These are phyloP conservation scores for Peromyscus aztecus DNA, from an alignment of 2,797 vertebrate genomes.

Conservation along the genomic window DNA sequence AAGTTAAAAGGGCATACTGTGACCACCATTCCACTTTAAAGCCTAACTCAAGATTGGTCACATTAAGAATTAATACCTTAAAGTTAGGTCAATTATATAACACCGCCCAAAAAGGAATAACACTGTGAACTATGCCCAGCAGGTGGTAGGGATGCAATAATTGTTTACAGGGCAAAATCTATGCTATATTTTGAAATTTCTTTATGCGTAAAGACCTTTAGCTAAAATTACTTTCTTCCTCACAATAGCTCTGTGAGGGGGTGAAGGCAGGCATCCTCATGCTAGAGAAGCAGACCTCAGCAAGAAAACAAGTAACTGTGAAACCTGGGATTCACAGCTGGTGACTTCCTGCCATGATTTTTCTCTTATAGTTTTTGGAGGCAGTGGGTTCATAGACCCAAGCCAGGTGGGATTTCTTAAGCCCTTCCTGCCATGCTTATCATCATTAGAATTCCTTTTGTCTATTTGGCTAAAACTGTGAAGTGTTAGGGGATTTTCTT, in stretches of 20 bases:
- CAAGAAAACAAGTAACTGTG: neutral
- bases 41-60: neutral
- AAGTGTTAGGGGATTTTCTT: conserved; percentile 20
- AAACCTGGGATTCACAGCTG: neutral
- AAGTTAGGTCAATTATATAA: conserved; percentile 48
- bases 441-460: neutral
- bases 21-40: neutral
- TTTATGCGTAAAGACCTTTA: conserved; percentile 9
- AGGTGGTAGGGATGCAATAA: neutral
- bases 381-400: neutral
- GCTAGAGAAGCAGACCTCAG: neutral
- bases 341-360: neutral
- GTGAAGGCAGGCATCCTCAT: neutral
- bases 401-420: conserved; percentile 14
- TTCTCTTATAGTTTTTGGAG: neutral
- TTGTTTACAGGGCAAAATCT: conserved; percentile 3
- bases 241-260: conserved; percentile 2
- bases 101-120: neutral
- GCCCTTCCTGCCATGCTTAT: neutral
- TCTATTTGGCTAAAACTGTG: conserved; percentile 3
- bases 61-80: conserved; percentile 11
- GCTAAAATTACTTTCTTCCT: neutral
- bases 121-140: conserved; percentile 24
- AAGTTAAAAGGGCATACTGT: neutral
- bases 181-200: neutral